A percentile compares a stretch with the other conserved stretches of the same genome.
Evolutionary conservation across 2,888 invertebrate genomes (phyloP).

Genomic region (Coelopa pilipes): DNA sequence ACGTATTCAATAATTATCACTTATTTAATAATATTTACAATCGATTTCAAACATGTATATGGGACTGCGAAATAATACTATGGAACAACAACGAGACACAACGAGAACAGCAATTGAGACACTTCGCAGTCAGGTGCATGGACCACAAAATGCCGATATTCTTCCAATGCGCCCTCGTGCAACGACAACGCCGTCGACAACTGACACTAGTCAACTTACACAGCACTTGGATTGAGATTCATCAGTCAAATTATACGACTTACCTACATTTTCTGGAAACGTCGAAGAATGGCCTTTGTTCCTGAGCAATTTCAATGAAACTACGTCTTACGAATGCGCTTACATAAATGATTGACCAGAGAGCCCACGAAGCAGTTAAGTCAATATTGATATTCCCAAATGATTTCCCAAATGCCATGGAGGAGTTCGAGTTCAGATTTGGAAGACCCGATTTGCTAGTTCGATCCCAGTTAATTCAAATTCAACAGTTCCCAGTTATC

Average conservation of each 20-base stretch:
- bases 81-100: not conserved
- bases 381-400: constrained; percentile 37
- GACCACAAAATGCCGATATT: not conserved
- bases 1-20: no score
- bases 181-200: not conserved
- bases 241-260: constrained; percentile 7
- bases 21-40: no score
- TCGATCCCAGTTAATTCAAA: not conserved
- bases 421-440: constrained; percentile 36
- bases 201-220: not conserved
- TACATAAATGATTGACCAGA: constrained; percentile 34
- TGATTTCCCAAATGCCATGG: constrained; percentile 1
- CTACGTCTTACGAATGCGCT: constrained; percentile 17
- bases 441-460: constrained; percentile 41
- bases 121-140: not conserved
- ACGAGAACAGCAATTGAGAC: no score
- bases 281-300: constrained; percentile 26
- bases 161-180: not conserved
- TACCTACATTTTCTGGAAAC: constrained; percentile 33
- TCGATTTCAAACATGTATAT: no score
- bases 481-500: not conserved
- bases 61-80: not conserved
- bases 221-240: not conserved
- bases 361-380: constrained; percentile 35
- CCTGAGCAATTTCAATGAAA: not conserved